These are phyloP conservation scores for Cryptops parisi DNA, from an alignment of 2,888 invertebrate species.

Conservation along the genomic window DNA sequence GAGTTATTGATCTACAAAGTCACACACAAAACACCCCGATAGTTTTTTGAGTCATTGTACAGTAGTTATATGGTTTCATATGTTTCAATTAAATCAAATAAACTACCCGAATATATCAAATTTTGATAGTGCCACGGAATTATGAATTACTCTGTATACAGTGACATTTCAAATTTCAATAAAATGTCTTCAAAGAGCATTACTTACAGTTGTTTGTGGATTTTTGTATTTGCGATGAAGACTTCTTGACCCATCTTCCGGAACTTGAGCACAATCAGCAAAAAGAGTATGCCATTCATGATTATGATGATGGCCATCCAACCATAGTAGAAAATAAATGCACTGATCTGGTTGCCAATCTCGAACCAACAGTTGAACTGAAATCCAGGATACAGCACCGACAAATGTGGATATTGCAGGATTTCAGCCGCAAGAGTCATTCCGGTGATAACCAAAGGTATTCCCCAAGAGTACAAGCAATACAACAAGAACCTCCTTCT, in stretches of 20 bases:
- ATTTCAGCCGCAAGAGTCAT: background rate
- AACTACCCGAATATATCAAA: too few species aligned
- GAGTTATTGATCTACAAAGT: too few species aligned
- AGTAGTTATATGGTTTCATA: too few species aligned
- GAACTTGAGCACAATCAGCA: background rate
- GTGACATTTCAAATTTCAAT: too few species aligned
- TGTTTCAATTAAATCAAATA: too few species aligned
- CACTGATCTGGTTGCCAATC: background rate
- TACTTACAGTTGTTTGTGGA: background rate
- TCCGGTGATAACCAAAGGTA: background rate
- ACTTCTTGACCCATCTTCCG: background rate
- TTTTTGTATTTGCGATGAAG: background rate
- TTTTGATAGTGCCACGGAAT: too few species aligned
- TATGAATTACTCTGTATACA: too few species aligned
- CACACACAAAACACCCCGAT: too few species aligned
- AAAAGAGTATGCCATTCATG: background rate
- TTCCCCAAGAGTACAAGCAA: background rate
- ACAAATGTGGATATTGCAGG: background rate
- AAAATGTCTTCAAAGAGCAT: too few species aligned
- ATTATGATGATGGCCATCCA: constrained; percentile 1
- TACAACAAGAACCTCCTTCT: background rate
- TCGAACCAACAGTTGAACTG: background rate
- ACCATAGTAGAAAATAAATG: background rate
- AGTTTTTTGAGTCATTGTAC: too few species aligned
- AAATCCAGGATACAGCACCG: background rate